phyloP scores from a whole-genome alignment of 2,888 invertebrate genomes.

The Lasioglossum marginatum region DNA sequence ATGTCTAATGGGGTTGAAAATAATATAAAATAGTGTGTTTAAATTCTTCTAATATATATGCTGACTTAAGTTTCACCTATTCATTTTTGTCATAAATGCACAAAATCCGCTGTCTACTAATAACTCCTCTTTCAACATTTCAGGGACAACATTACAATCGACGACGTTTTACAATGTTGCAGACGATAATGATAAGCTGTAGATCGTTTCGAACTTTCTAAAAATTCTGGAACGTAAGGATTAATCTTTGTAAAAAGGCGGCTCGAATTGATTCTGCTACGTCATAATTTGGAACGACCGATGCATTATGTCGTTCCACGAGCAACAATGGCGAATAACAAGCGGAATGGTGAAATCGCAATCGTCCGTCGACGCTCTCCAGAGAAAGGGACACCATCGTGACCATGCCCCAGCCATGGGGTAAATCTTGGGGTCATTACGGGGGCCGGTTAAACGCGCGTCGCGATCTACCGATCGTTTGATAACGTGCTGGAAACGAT shows the following conservation, averaged over 20 bases:
- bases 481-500: slow-evolving; percentile 49
- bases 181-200: background rate
- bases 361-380: background rate
- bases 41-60: too few relatives aligned
- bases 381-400: slow-evolving; percentile 7
- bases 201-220: background rate
- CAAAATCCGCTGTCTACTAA: too few relatives aligned
- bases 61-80: too few relatives aligned
- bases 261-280: background rate
- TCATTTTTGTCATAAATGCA: too few relatives aligned
- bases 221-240: background rate
- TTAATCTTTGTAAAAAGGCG: too few relatives aligned
- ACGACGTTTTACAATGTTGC: background rate
- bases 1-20: too few relatives aligned
- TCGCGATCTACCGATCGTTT: slow-evolving; percentile 33
- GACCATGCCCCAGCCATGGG: slow-evolving; percentile 19
- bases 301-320: background rate
- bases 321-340: slow-evolving; percentile 5
- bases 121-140: too few relatives aligned
- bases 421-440: slow-evolving; percentile 29
- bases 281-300: slow-evolving; percentile 1
- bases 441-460: slow-evolving; percentile 19
- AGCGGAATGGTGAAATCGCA: slow-evolving; percentile 52
- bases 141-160: too few relatives aligned
- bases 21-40: too few relatives aligned